Conservation (phyloP, 2,888 invertebrate species). For the Caenorhabditis panamensis region DNA sequence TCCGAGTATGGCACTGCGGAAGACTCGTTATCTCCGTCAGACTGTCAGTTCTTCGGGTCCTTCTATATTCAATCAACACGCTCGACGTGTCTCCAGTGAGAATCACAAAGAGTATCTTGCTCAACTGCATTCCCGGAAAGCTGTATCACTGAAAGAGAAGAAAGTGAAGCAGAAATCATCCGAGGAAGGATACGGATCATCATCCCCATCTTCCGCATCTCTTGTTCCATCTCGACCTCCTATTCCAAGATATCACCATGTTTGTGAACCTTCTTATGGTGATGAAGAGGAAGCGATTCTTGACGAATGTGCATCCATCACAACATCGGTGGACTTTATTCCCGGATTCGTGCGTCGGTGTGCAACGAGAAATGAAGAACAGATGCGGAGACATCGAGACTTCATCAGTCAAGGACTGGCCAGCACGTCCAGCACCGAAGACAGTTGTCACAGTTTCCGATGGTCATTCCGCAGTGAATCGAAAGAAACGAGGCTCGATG, state of each 20-base stretch:
- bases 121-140: slow-evolving; percentile 67
- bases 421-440: slow-evolving; percentile 47
- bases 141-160: slow-evolving; percentile 68
- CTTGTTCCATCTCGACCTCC: slow-evolving; percentile 43
- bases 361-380: slow-evolving; percentile 46
- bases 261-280: slow-evolving; percentile 60
- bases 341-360: slow-evolving; percentile 26
- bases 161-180: slow-evolving; percentile 40
- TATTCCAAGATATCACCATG: slow-evolving; percentile 49
- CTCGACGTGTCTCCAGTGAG: slow-evolving; percentile 54
- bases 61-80: slow-evolving; percentile 24
- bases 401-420: slow-evolving; percentile 16
- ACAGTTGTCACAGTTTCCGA: slow-evolving; percentile 43
- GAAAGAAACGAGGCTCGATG: slow-evolving; percentile 13
- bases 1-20: slow-evolving; percentile 69
- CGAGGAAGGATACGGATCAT: slow-evolving; percentile 36
- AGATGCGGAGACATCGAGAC: slow-evolving; percentile 37
- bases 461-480: slow-evolving; percentile 54
- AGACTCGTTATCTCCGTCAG: slow-evolving; percentile 55
- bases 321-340: slow-evolving; percentile 53
- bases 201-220: slow-evolving; percentile 34
- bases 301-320: slow-evolving; percentile 44
- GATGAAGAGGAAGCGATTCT: slow-evolving; percentile 51
- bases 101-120: slow-evolving; percentile 72
- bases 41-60: slow-evolving; percentile 48